phyloP scores from a whole-genome alignment of 2,113 vertebrate genomes.

The Trematocara macrostoma region DNA sequence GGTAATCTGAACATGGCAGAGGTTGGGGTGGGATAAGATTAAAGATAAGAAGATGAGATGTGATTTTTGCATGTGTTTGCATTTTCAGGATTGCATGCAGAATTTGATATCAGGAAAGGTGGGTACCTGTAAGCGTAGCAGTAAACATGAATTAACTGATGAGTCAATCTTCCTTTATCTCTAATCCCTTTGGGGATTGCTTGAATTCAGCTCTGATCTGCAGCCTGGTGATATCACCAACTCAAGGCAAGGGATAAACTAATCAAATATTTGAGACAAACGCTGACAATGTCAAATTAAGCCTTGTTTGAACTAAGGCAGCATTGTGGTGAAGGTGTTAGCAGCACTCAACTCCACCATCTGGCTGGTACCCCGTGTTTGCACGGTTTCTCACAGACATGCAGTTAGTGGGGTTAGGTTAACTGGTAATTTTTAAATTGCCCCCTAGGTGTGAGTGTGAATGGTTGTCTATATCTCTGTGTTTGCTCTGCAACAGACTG shows the following conservation, averaged over 20 bases:
- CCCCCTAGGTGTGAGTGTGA: neutral
- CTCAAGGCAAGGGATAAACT: neutral
- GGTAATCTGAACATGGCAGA: slow-evolving; percentile 50
- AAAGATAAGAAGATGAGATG: neutral
- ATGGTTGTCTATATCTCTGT: neutral
- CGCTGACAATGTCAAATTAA: neutral
- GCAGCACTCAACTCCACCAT: neutral
- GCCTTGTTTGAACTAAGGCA: neutral
- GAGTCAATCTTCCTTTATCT: neutral
- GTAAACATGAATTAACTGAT: neutral
- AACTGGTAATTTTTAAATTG: neutral
- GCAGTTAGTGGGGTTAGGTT: neutral
- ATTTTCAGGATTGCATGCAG: neutral
- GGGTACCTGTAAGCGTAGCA: neutral
- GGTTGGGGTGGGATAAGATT: neutral
- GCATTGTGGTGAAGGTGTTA: neutral
- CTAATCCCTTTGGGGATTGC: neutral
- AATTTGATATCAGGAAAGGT: neutral
- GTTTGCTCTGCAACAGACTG: neutral
- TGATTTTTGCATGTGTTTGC: neutral
- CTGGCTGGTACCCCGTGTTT: neutral
- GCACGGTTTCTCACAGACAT: neutral
- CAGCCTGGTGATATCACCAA: neutral
- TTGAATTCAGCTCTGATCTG: neutral
- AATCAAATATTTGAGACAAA: neutral